Evolutionary conservation across 2,113 vertebrate species (phyloP).

Genomic region (Leptocoma aspasia): DNA sequence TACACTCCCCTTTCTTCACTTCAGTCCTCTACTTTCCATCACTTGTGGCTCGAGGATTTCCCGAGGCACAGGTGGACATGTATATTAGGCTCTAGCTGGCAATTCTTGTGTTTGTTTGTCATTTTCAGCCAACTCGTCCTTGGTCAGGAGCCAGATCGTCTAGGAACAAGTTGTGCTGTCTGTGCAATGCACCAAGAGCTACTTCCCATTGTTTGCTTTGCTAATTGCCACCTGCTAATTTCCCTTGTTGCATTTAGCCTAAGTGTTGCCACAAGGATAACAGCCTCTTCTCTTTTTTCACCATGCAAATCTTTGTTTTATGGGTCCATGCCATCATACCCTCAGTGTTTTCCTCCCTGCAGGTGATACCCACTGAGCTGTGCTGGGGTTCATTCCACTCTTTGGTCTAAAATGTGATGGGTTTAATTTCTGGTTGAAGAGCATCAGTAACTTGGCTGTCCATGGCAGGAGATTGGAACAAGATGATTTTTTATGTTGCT

Average conservation of each 20-base stretch:
- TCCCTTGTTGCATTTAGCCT: too few species aligned
- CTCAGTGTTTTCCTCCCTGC: background rate
- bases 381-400: background rate
- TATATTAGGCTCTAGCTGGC: background rate
- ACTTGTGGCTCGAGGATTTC: background rate
- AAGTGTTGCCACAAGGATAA: background rate
- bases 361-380: rapidly evolving
- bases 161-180: background rate
- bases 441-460: background rate
- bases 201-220: background rate
- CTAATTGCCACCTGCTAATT: background rate
- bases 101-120: background rate
- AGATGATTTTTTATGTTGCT: background rate
- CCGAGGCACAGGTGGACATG: rapidly evolving
- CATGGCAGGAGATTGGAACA: rapidly evolving
- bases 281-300: background rate
- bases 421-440: background rate
- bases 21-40: background rate
- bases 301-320: rapidly evolving
- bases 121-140: background rate
- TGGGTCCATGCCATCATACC: background rate
- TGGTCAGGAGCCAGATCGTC: background rate
- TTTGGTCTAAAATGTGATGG: background rate
- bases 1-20: background rate
- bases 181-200: background rate